Conservation (phyloP, 2,888 invertebrate species). For the Dioctria rufipes region DNA sequence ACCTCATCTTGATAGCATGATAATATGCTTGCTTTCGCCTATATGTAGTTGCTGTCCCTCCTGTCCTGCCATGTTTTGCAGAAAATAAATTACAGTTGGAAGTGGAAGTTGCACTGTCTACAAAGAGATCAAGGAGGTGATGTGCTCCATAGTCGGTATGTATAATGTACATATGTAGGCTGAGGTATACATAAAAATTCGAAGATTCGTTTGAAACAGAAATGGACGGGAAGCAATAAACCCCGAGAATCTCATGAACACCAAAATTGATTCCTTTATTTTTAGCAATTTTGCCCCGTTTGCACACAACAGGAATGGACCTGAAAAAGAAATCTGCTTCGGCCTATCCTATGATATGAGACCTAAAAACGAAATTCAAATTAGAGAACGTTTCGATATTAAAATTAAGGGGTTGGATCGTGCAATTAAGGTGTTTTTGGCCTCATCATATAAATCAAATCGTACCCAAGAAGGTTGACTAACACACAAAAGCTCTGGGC, state of each 20-base stretch:
- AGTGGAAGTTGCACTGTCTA: neutral
- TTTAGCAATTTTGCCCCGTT: constrained; percentile 14
- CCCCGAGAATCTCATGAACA: constrained; percentile 9
- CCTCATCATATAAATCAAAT: neutral
- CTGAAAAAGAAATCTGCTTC: too few species aligned
- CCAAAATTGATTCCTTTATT: constrained; percentile 23
- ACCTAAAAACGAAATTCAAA: constrained; percentile 8
- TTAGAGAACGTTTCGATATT: neutral
- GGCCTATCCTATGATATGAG: neutral
- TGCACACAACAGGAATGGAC: too few species aligned
- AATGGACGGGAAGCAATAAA: neutral
- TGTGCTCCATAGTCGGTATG: neutral
- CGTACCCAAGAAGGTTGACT: neutral
- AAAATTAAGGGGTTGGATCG: neutral
- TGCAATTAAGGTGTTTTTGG: neutral
- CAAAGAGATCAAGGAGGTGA: neutral
- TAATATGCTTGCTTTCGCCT: constrained; percentile 1
- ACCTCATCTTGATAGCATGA: constrained; percentile 9
- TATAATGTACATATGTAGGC: neutral
- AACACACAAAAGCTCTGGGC: neutral
- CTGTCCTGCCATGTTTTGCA: constrained; percentile 31
- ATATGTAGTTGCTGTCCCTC: too few species aligned
- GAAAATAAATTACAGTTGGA: constrained; percentile 40
- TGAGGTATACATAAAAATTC: neutral
- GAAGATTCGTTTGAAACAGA: neutral